Percentiles rank a stretch among this genome's conserved stretches.
Conservation (phyloP, 2,888 invertebrate genomes). For the Drosophila diplacantha region DNA sequence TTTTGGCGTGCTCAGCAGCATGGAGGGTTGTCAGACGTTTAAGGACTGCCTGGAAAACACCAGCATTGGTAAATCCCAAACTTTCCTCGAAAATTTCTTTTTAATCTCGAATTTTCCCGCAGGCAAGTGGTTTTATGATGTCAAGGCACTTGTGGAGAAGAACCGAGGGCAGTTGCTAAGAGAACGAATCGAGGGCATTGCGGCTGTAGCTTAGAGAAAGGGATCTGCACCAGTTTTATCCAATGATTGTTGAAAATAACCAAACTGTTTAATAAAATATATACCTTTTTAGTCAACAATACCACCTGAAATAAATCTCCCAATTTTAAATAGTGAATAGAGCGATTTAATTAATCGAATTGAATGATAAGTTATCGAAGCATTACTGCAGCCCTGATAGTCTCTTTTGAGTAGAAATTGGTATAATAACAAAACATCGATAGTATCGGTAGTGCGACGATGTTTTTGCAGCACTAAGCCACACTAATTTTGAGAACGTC, state of each 20-base stretch:
- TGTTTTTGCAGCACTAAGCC: background rate
- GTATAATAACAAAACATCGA: background rate
- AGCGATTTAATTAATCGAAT: background rate
- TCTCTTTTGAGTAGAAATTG: no score
- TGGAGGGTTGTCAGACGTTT: conserved; percentile 95
- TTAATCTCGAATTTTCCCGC: background rate
- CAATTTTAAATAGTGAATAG: background rate
- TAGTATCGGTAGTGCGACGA: background rate
- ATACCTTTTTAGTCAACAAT: conserved; percentile 5
- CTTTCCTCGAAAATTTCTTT: background rate
- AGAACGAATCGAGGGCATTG: conserved; percentile 66
- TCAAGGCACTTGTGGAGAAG: conserved; percentile 80
- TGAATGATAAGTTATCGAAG: background rate
- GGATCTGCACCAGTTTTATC: conserved; percentile 22
- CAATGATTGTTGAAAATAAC: conserved; percentile 42
- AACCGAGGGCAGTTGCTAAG: conserved; percentile 73
- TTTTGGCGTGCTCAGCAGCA: conserved; percentile 92
- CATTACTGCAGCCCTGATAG: background rate
- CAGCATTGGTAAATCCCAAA: conserved; percentile 80
- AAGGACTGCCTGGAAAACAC: conserved; percentile 87
- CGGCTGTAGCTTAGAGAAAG: conserved; percentile 34
- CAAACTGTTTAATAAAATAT: conserved; percentile 16
- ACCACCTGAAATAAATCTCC: background rate
- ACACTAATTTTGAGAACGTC: conserved; percentile 46
- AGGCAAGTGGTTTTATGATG: conserved; percentile 84